Evolutionary conservation across 2,888 invertebrate genomes (phyloP).

Genomic region (Sympetrum striolatum): DNA sequence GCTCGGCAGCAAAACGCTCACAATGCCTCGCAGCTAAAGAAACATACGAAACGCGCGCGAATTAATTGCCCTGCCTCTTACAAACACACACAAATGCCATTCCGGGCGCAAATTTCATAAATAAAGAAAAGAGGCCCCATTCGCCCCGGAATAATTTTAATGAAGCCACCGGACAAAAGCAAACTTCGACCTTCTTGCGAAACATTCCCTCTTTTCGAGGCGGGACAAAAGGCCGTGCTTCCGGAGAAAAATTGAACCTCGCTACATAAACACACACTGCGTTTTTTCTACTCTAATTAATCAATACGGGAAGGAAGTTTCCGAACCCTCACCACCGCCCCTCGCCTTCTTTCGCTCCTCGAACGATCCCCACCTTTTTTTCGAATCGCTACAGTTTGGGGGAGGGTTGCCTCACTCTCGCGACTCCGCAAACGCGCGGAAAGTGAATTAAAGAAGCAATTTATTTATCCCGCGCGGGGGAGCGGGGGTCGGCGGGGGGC

Average conservation of each 20-base stretch:
- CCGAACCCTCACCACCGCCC: not conserved
- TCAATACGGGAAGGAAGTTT: not conserved
- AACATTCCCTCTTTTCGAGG: not conserved
- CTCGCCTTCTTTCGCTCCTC: not conserved
- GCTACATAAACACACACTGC: too few relatives aligned
- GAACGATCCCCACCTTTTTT: not conserved
- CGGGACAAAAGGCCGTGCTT: not conserved
- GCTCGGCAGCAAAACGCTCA: not conserved
- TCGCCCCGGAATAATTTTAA: not conserved
- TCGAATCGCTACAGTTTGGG: not conserved
- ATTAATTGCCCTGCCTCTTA: not conserved
- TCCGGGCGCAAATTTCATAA: not conserved
- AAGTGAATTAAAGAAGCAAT: constrained; percentile 29
- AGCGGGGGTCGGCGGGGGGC: not conserved
- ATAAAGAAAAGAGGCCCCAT: not conserved
- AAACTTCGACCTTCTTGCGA: not conserved
- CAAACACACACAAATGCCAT: not conserved
- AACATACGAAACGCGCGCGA: not conserved
- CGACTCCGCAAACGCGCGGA: not conserved
- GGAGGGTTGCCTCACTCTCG: not conserved
- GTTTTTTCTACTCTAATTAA: not conserved
- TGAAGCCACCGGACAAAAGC: not conserved
- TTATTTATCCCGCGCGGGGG: constrained; percentile 3
- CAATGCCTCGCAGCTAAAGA: not conserved
- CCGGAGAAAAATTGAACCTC: too few relatives aligned